phyloP scores from a whole-genome alignment of 2,888 invertebrate genomes.

The Unio pictorum region DNA sequence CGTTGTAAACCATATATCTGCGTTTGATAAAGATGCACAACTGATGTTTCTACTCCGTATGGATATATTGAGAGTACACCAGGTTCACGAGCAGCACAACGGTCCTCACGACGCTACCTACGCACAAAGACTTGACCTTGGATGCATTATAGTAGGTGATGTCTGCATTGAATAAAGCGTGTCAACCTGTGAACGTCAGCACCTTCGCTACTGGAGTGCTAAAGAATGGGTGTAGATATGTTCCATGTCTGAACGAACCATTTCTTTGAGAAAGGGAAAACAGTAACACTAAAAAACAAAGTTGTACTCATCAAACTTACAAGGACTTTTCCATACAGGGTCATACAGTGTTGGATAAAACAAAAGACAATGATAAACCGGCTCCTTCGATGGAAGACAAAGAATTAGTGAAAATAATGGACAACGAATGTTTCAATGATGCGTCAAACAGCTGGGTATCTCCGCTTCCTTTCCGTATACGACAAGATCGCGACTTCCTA shows the following conservation, averaged over 20 bases:
- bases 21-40: slow-evolving; percentile 1
- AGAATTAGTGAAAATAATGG: slow-evolving; percentile 13
- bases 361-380: slow-evolving; percentile 11
- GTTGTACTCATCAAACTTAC: too few species aligned
- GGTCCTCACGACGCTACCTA: slow-evolving; percentile 3
- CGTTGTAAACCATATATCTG: slow-evolving; percentile 1
- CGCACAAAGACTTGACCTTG: slow-evolving; percentile 11
- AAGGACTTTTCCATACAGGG: too few species aligned
- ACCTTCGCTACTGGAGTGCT: slow-evolving; percentile 11
- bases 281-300: too few species aligned
- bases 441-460: slow-evolving; percentile 14
- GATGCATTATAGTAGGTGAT: slow-evolving; percentile 20
- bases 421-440: slow-evolving; percentile 8
- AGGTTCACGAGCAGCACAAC: slow-evolving; percentile 9
- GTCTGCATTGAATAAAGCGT: slow-evolving; percentile 11
- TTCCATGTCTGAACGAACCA: slow-evolving; percentile 4
- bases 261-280: not conserved
- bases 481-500: slow-evolving; percentile 7
- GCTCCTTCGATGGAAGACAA: slow-evolving; percentile 17
- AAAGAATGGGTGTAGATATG: slow-evolving; percentile 9
- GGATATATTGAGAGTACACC: slow-evolving; percentile 5
- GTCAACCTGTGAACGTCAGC: slow-evolving; percentile 3
- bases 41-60: slow-evolving; percentile 10
- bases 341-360: slow-evolving; percentile 3
- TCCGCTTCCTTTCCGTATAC: slow-evolving; percentile 17